Conservation (phyloP, 2,113 vertebrate genomes). For the Lamprologus tigripictilis region DNA sequence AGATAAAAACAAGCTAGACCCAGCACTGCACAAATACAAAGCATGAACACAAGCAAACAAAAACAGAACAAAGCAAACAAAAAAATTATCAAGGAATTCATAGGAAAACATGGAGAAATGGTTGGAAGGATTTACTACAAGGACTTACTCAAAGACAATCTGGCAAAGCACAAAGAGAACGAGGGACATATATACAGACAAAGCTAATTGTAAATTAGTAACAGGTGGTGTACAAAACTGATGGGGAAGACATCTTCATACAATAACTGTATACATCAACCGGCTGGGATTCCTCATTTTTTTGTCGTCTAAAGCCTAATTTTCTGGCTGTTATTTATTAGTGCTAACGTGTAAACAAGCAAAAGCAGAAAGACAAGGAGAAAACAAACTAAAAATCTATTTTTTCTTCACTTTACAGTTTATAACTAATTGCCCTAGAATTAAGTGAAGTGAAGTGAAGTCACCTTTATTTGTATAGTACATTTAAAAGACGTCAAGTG, state of each 20-base stretch:
- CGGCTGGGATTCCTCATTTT: neutral
- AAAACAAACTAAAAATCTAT: neutral
- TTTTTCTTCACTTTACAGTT: neutral
- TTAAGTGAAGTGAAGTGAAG: neutral
- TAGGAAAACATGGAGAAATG: neutral
- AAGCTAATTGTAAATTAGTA: neutral
- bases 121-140: neutral
- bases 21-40: neutral
- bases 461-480: neutral
- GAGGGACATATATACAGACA: neutral
- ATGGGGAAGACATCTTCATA: neutral
- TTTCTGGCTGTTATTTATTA: neutral
- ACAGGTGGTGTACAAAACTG: neutral
- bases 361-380: neutral
- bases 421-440: neutral
- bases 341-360: neutral
- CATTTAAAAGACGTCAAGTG: neutral
- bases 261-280: neutral
- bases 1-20: neutral
- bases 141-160: neutral
- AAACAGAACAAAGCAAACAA: neutral
- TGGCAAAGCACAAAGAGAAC: neutral
- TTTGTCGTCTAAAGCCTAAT: neutral
- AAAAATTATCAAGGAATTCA: neutral
- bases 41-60: neutral